Evolutionary conservation across 2,797 vertebrate genomes (phyloP).

Genomic region (Spheniscus humboldti): DNA sequence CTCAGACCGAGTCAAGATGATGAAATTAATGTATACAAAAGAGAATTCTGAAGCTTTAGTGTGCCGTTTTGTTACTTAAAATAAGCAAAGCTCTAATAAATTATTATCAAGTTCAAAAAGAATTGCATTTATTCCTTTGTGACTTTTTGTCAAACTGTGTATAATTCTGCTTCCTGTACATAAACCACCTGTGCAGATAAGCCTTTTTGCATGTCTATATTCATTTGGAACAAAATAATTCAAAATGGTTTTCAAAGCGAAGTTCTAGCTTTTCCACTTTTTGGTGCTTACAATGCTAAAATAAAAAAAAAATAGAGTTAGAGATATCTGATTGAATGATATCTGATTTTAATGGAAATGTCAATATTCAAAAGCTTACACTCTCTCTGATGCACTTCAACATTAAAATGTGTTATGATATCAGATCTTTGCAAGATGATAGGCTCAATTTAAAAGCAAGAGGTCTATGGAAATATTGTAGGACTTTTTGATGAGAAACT

Average conservation of each 20-base stretch:
- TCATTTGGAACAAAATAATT: constrained; percentile 33
- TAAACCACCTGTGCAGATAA: constrained; percentile 57
- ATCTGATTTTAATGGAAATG: neutral
- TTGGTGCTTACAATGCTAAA: neutral
- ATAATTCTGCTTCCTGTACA: constrained; percentile 65
- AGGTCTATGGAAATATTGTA: neutral
- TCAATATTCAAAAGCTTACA: neutral
- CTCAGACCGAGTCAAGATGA: neutral
- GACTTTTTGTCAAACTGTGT: constrained; percentile 56
- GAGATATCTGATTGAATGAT: neutral
- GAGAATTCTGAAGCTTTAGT: constrained; percentile 45
- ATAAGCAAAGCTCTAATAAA: constrained; percentile 60
- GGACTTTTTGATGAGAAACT: neutral
- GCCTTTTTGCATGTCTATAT: constrained; percentile 22
- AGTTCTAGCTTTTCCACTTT: neutral
- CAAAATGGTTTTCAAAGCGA: constrained; percentile 8
- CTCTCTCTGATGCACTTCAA: neutral
- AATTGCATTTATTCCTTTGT: constrained; percentile 56
- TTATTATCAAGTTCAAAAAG: constrained; percentile 67
- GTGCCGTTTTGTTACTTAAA: constrained; percentile 57
- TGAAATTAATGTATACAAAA: constrained; percentile 61
- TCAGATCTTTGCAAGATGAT: neutral
- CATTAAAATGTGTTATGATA: neutral
- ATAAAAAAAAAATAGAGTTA: neutral
- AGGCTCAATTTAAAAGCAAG: neutral